phyloP scores from a whole-genome alignment of 2,113 vertebrate genomes.

The Ia io region DNA sequence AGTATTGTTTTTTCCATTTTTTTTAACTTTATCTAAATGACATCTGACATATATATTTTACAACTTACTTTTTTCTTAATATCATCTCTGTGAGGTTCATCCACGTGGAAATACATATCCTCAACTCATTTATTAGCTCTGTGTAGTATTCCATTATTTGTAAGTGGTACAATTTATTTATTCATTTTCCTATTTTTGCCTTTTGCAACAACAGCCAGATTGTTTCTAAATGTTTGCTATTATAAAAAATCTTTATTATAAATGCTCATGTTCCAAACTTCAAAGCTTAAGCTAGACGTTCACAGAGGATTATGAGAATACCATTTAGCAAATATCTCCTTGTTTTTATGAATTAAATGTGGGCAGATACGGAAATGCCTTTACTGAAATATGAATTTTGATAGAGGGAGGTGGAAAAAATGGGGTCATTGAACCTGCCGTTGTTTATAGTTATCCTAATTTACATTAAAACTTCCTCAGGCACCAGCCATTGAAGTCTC shows the following conservation, averaged over 20 bases:
- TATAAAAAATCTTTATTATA: not conserved
- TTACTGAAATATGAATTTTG: not conserved
- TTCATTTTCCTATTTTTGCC: not conserved
- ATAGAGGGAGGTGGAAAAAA: not conserved
- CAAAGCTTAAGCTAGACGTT: constrained; percentile 14
- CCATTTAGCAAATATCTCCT: not conserved
- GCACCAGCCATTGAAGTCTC: constrained; percentile 77
- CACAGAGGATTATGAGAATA: not conserved
- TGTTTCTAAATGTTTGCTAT: not conserved
- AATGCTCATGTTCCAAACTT: not conserved
- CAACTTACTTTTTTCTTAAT: constrained; percentile 16
- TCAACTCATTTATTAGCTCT: not conserved
- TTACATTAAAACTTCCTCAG: constrained; percentile 61
- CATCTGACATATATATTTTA: not conserved
- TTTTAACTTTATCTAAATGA: not conserved
- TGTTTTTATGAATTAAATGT: constrained; percentile 27
- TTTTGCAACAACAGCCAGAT: not conserved
- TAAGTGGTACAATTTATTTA: not conserved
- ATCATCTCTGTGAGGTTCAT: not conserved
- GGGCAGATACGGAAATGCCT: not conserved
- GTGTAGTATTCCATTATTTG: not conserved
- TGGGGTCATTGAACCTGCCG: not conserved
- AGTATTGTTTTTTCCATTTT: not conserved
- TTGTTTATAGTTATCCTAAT: not conserved
- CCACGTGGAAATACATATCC: not conserved